Evolutionary conservation across 1,140 invertebrate species (phyloP).

Genomic region (Protaetia brevitarsis): DNA sequence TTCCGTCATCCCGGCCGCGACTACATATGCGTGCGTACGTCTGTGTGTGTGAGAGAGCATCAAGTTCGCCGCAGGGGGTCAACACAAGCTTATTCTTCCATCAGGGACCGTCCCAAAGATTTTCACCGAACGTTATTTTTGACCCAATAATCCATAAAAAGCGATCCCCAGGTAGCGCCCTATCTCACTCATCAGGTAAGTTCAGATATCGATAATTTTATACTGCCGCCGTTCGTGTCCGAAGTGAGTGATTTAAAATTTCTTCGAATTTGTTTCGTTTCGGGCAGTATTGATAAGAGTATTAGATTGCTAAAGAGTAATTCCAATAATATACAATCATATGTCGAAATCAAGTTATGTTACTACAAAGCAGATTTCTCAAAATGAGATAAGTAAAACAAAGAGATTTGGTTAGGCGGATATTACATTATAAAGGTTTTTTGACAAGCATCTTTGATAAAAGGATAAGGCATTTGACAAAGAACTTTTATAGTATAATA

Average conservation of each 20-base stretch:
- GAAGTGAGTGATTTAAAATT: background rate
- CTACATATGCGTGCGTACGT: background rate
- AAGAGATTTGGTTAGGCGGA: too few relatives aligned
- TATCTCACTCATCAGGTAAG: constrained; percentile 18
- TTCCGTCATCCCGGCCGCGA: background rate
- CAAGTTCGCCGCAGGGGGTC: constrained; percentile 20
- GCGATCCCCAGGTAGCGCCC: constrained; percentile 16
- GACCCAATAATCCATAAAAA: constrained; percentile 29
- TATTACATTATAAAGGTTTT: too few relatives aligned
- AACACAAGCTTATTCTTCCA: background rate
- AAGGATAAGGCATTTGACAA: too few relatives aligned
- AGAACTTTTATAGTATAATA: too few relatives aligned
- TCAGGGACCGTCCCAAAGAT: background rate
- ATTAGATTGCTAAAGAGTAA: too few relatives aligned
- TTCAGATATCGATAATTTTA: constrained; percentile 17
- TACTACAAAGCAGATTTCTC: too few relatives aligned
- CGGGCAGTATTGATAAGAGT: too few relatives aligned
- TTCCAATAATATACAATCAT: too few relatives aligned
- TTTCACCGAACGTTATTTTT: constrained; percentile 19
- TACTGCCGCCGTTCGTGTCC: background rate
- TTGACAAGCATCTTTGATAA: too few relatives aligned
- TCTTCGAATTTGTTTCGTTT: background rate
- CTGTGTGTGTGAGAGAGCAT: constrained; percentile 12
- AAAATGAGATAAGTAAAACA: too few relatives aligned
- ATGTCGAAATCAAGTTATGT: too few relatives aligned